Base-by-base conservation (phyloP, 2,888 invertebrate genomes). In the Empis stercorea region DNA sequence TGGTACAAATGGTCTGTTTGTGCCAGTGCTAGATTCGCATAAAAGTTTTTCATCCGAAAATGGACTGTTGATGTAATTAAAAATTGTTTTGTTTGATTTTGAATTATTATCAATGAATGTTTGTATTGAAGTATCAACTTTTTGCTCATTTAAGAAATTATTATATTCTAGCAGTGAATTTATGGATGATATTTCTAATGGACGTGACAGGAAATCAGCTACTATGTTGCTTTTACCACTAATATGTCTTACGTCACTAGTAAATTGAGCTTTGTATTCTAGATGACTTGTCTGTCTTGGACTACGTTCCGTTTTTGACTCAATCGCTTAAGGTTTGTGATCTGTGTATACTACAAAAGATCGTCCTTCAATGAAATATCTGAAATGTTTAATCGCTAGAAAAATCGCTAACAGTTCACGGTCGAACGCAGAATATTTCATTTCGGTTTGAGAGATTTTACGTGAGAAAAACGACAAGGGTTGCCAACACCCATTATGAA, bases 291-390 rank as follows among this genome's bases (percentile, higher is more conserved):
- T 53, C 45, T 65, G 63, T 11, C 64, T 43, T 1, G 64, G 65
- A 2, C 62, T 60, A 3, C n/a, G n/a, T n/a, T n/a, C n/a, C n/a
- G n/a, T n/a, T n/a, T n/a, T n/a, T n/a, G n/a, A n/a, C n/a, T n/a
- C 59, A 57, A 3, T 58, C 57, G 48, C 47, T 23, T 65, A 43
- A 0, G 62, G 62, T 41, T 61, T 64, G 44, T 61, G 65, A 60
- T 47, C 45, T 1, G 48, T 50, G n/a, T 32, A 41, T 2, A 50
- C 6, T 16, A 43, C 43, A 17, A 50, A 59, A 39, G 58, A 23
- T 42, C 59, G 49, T 0, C 59, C 64, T 55, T 70, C 68, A 0
- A 69, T 46, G 54, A 65, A 58, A 30, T 61, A 55, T 11, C 59
- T 50, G 49, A 68, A 70, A n/a, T n/a, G n/a, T n/a, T n/a, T n/a